Base-by-base conservation (phyloP, 2,888 invertebrate genomes). In the Stramonita haemastoma region DNA sequence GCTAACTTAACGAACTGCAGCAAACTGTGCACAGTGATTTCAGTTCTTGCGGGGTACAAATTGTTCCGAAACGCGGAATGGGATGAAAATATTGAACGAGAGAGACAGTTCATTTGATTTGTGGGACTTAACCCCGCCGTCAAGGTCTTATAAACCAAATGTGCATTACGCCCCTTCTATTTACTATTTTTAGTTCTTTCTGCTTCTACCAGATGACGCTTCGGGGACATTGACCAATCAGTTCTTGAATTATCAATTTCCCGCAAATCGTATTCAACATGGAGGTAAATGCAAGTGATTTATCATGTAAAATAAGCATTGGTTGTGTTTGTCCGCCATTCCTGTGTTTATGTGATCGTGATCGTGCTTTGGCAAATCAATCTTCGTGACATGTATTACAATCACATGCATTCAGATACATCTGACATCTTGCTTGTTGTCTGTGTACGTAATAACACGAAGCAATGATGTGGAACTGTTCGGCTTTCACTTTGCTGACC, bases 181-280 rank as follows among this genome's bases (percentile, higher is more conserved):
- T 89, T 90, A 90, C 90, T 86, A 90, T 26, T 89, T 89, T 89
- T 90, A 85, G 90, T 89, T 90, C 89, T 86, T 56, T 77, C 85
- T 86, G 88, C 87, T 56, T 36, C 86, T 86, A 86, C 89, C 84
- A 91, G 91, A 90, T 90, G 91, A 86, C 91, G 91, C 87, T 86
- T 87, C 87, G 87, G 34, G 86, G 86, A 66, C 86, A 77, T 81
- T 90, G 90, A 89, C 92, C 92, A 92, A 92, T 92, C 91, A 91
- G 91, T 90, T 91, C 87, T 86, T 89, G 90, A 91, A 90, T 90
- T 90, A 91, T 92, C 89, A 91, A 92, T 92, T 92, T 91, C 91
- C 90, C 91, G 92, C 91, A 91, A 91, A 92, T 92, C 90, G 91
- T 92, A 92, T 92, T 92, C 92, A 92, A 92, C 90, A 92, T 92